Conservation (phyloP, 2,113 vertebrate genomes). For the Globicephala melas region DNA sequence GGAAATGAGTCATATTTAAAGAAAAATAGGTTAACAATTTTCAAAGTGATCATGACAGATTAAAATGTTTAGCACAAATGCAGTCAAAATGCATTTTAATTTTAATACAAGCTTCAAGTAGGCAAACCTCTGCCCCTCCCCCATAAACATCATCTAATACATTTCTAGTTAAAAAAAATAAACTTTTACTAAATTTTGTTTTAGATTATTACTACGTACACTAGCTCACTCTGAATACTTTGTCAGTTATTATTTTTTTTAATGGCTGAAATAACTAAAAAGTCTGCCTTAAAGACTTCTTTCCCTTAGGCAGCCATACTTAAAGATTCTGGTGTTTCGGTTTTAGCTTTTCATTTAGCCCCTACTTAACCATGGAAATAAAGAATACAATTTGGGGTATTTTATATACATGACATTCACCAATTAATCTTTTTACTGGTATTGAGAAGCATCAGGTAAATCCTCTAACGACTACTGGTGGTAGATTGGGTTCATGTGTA, state of each 20-base stretch:
- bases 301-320: neutral
- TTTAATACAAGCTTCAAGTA: neutral
- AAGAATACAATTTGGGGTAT: neutral
- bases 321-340: constrained; percentile 11
- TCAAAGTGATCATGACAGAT: constrained; percentile 1
- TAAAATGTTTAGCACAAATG: neutral
- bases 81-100: neutral
- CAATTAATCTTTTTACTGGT: constrained; percentile 15
- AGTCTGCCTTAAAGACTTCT: neutral
- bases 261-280: constrained; percentile 13
- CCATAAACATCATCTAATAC: neutral
- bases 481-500: neutral
- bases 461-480: neutral
- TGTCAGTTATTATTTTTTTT: neutral
- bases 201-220: neutral
- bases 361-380: neutral
- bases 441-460: neutral
- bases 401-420: neutral
- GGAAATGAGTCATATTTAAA: constrained; percentile 36
- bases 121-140: neutral
- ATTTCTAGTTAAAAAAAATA: constrained; percentile 12
- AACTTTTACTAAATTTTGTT: neutral
- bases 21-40: constrained; percentile 36
- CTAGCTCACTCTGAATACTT: neutral
- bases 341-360: neutral